Evolutionary conservation across 2,113 vertebrate species (phyloP).

Genomic region (Burhinus oedicnemus): DNA sequence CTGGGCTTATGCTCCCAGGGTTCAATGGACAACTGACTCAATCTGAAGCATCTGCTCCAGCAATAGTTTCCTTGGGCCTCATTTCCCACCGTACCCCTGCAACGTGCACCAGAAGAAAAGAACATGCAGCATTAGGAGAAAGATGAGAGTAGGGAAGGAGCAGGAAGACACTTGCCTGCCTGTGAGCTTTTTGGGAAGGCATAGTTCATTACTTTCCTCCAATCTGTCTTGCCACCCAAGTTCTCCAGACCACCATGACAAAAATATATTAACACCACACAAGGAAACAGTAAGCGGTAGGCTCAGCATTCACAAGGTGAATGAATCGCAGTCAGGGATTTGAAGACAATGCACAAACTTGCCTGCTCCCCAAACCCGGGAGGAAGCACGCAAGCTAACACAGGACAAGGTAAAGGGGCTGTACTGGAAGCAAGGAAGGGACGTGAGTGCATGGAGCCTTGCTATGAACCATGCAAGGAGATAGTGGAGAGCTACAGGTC

Average conservation of each 20-base stretch:
- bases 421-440: not conserved
- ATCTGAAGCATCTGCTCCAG: not conserved
- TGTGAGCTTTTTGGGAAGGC: not conserved
- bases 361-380: not conserved
- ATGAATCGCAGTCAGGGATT: not conserved
- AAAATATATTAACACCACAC: not conserved
- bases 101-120: accelerated
- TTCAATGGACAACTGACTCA: not conserved
- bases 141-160: not conserved
- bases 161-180: not conserved
- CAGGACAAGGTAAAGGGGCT: not conserved
- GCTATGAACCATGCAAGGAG: not conserved
- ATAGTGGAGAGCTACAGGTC: not conserved
- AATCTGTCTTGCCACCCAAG: not conserved
- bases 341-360: not conserved
- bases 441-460: not conserved
- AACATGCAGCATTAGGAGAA: not conserved
- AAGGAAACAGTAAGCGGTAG: accelerated
- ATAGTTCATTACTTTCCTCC: not conserved
- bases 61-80: not conserved
- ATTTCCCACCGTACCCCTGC: not conserved
- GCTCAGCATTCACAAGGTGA: not conserved
- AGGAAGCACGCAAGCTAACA: not conserved
- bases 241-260: not conserved
- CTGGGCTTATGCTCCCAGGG: not conserved